Evolutionary conservation across 2,888 invertebrate species (phyloP).

Genomic region (Thyatira batis): DNA sequence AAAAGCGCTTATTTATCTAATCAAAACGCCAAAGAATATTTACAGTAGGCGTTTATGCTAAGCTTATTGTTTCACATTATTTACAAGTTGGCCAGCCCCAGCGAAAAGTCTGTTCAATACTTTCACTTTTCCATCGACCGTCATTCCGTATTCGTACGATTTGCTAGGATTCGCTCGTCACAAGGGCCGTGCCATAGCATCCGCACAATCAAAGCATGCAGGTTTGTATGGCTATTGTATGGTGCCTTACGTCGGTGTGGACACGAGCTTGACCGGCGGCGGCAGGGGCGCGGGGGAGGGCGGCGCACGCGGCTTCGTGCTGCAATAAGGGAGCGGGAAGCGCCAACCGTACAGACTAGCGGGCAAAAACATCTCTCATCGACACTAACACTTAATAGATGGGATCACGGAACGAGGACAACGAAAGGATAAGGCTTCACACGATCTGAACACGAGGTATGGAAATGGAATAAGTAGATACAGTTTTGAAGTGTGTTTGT

Average conservation of each 20-base stretch:
- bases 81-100: conserved; percentile 62
- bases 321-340: conserved; percentile 98
- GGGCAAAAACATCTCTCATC: conserved; percentile 83
- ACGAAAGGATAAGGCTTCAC: conserved; percentile 27
- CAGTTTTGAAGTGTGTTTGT: conserved; percentile 31
- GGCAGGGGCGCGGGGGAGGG: conserved; percentile 90
- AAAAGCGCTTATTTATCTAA: conserved; percentile 29
- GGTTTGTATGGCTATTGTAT: conserved; percentile 48
- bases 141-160: conserved; percentile 22
- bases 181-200: conserved; percentile 57
- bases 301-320: conserved; percentile 91
- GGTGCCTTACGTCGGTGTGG: conserved; percentile 85
- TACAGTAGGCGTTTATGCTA: conserved; percentile 53
- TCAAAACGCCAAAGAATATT: conserved; percentile 40
- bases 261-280: conserved; percentile 89
- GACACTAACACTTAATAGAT: conserved; percentile 70
- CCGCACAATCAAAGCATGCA: conserved; percentile 79
- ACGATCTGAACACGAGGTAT: conserved; percentile 34
- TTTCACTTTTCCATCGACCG: conserved; percentile 11
- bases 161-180: conserved; percentile 30
- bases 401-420: conserved; percentile 30
- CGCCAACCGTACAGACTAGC: conserved; percentile 97
- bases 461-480: conserved; percentile 38
- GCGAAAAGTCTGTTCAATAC: conserved; percentile 39
- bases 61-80: conserved; percentile 48